These are phyloP conservation scores for Camponotus floridanus DNA, from an alignment of 1,140 invertebrate genomes.

Conservation along the genomic window DNA sequence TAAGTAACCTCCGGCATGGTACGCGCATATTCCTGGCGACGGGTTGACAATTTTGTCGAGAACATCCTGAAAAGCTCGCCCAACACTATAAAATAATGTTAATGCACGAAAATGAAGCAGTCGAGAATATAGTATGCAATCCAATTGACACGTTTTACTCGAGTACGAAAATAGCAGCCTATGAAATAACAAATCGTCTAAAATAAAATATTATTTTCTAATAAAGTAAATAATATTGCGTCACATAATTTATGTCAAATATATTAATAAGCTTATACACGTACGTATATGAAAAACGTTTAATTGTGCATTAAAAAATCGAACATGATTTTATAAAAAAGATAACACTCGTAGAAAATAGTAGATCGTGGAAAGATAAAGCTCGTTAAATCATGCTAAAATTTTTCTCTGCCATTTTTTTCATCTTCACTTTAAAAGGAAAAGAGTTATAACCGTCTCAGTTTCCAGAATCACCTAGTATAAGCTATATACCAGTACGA, in stretches of 20 bases:
- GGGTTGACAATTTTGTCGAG: slow-evolving; percentile 51
- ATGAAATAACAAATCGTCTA: not conserved
- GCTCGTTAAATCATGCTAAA: not conserved
- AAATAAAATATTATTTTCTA: not conserved
- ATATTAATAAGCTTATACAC: too few relatives aligned
- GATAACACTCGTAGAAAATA: not conserved
- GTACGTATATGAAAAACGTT: not conserved
- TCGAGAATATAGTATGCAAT: not conserved
- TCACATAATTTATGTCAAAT: not conserved
- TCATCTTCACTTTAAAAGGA: slow-evolving; percentile 14
- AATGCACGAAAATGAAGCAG: not conserved
- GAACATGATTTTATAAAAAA: not conserved
- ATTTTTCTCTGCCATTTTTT: slow-evolving; percentile 4
- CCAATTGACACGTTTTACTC: not conserved
- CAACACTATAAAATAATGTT: slow-evolving; percentile 27
- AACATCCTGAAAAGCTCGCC: slow-evolving; percentile 40
- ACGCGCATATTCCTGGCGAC: slow-evolving; percentile 13
- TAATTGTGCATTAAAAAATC: not conserved
- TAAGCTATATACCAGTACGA: not conserved
- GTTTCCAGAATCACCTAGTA: not conserved
- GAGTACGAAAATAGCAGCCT: not conserved
- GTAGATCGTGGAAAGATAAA: not conserved
- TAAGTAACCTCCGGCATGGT: slow-evolving; percentile 66
- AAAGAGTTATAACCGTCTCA: not conserved
- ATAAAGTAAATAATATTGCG: not conserved